Evolutionary conservation across 2,113 vertebrate genomes (phyloP), one percentile per base, ranked within the genome.

Genomic region (human (Homo sapiens)): DNA sequence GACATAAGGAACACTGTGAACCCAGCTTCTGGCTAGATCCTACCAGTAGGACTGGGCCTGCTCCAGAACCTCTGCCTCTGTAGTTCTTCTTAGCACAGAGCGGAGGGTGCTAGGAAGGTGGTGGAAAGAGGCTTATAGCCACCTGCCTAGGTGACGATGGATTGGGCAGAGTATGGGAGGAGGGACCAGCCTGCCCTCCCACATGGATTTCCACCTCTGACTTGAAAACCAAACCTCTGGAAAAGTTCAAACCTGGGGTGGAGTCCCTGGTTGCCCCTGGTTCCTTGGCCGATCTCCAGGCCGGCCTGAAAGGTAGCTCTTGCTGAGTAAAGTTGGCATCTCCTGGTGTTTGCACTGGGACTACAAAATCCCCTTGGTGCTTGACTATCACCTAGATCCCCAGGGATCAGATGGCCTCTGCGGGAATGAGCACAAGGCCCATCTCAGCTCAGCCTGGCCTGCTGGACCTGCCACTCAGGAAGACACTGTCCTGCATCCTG

Each of bases 381-480:
- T 61, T 48, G 73, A 76, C 97, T 94, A 43, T 91, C 91, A 18
- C 3, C 35, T 86, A 50, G 0, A 1, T 79, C 93, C 22, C 59
- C 75, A 89, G 59, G 73, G 76, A 92, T 57, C 52, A 70, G 50
- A 32, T 0, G 25, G 27, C 92, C 94, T 52, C 0, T 18, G 89
- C 40, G 5, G 35, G 57, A 30, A 14, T n/a, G 27, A 90, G n/a
- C 48, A 76, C 57, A 40, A 96, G 17, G 66, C 23, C 90, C 3
- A 0, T 91, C 32, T 52, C 38, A 61, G 73, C 3, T 4, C 0
- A 0, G 32, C 72, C 80, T 0, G 0, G 30, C 12, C 32, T 0
- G 0, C 6, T 8, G 93, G 78, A 64, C 89, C 23, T 5, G 30
- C 23, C 20, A 57, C 8, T 17, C 40, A 87, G 48, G 11, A 64